Percentiles rank a stretch among this genome's conserved stretches.
Conservation (phyloP, 2,113 vertebrate genomes). For the Zosterops hypoxanthus region DNA sequence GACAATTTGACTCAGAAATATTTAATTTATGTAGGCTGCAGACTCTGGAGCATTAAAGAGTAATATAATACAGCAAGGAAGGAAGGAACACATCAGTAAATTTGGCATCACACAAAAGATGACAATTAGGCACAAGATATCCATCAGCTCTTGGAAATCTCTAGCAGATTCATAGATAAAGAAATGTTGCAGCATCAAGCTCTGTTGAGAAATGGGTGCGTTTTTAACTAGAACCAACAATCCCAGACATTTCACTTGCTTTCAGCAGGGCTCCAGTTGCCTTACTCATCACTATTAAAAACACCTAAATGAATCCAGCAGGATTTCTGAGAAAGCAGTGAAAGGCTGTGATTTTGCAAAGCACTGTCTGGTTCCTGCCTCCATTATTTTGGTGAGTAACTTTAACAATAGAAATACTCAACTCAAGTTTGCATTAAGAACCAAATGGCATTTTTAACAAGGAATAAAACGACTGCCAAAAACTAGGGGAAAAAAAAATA, state of each 20-base stretch:
- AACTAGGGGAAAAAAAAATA: background rate
- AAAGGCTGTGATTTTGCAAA: background rate
- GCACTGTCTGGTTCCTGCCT: background rate
- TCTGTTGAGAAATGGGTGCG: background rate
- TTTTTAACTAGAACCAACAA: background rate
- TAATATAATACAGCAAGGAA: background rate
- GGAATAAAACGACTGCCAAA: background rate
- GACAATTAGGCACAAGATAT: background rate
- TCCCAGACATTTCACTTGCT: background rate
- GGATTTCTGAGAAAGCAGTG: background rate
- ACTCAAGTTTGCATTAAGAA: background rate
- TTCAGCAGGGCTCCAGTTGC: background rate
- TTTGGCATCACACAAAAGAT: background rate
- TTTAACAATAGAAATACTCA: background rate
- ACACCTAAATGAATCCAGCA: background rate
- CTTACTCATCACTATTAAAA: background rate
- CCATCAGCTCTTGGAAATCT: background rate
- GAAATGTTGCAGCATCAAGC: background rate
- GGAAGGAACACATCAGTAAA: background rate
- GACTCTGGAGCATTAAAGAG: background rate
- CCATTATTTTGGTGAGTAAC: background rate
- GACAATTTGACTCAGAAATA: background rate
- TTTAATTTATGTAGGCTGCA: background rate
- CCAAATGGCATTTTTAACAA: background rate
- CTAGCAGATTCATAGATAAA: background rate